Base-by-base conservation (phyloP, 2,797 vertebrate species). In the Sebastes vulpes region DNA sequence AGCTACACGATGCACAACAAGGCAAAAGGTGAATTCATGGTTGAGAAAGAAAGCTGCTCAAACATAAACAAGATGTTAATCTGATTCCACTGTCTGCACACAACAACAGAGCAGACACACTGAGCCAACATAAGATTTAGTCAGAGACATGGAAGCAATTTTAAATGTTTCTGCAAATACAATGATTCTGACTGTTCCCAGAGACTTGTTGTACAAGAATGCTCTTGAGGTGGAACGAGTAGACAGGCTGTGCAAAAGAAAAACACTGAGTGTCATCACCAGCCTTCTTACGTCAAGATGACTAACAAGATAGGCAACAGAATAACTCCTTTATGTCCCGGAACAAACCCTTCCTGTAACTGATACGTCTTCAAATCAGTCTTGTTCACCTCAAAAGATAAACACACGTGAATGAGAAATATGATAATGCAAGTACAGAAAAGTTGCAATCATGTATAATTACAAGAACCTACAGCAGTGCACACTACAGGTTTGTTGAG, bases 241-340 rank as follows among this genome's bases (percentile, higher is more conserved):
- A 63, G 81, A 69, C 56, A 58, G 42, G 16, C 35, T 50, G 66
- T 20, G 29, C 50, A 18, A 20, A 81, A 84, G 50, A 79, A 81
- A 83, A 86, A 85, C 74, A 84, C 11, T 16, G 46, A 26, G 46
- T 90, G 88, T 84, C 78, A 83, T 89, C 88, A 80, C 42, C 8
- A 10, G 35, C 9, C 52, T 25, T 75, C 72, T 83, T 82, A 90
- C 84, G 85, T 93, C 93, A 95, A 94, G 89, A 94, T 94, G 72
- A 73, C 61, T 61, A 70, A 82, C 60, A 58, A 84, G 93, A 95
- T 93, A 92, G 42, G 29, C 42, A 79, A 60, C 57, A 89, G 80
- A 88, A 88, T 73, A 69, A 59, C 66, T 90, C 57, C 73, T 81
- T 89, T 71, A 79, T 84, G 73, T 75, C 74, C 81, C 69, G 52